Conservation (phyloP, 2,113 vertebrate genomes). For the Oxyruncus cristatus region DNA sequence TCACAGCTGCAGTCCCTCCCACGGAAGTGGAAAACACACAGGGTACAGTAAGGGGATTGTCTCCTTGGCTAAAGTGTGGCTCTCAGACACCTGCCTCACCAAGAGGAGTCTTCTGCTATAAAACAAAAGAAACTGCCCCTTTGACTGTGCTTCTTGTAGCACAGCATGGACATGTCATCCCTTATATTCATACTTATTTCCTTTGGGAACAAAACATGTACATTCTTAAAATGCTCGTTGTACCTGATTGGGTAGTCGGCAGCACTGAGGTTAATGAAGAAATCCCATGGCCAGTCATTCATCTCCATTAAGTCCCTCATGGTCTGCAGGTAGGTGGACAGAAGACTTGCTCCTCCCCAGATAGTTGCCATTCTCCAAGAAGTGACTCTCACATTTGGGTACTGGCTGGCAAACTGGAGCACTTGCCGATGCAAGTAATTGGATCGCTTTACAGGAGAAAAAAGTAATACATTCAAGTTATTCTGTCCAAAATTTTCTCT, state of each 20-base stretch:
- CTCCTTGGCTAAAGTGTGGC: not conserved
- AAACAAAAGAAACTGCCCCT: not conserved
- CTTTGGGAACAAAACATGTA: not conserved
- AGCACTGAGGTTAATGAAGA: slow-evolving; percentile 99
- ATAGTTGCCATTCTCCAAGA: slow-evolving; percentile 98
- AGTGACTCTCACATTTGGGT: slow-evolving; percentile 90
- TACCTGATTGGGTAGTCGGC: slow-evolving; percentile 98
- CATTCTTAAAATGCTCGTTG: not conserved
- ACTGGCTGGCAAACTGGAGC: slow-evolving; percentile 81
- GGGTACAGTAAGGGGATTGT: not conserved
- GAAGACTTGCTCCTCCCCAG: slow-evolving; percentile 96
- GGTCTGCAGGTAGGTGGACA: slow-evolving; percentile 93
- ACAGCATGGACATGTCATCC: not conserved
- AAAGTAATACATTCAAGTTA: slow-evolving; percentile 39
- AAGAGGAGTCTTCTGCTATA: not conserved
- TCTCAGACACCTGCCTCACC: not conserved
- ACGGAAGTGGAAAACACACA: not conserved
- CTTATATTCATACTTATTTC: not conserved
- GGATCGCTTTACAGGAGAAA: slow-evolving; percentile 81
- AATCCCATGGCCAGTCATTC: slow-evolving; percentile 97
- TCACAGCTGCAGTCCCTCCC: not conserved
- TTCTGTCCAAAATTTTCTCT: not conserved
- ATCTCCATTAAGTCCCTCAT: slow-evolving; percentile 95
- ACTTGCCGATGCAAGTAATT: slow-evolving; percentile 94
- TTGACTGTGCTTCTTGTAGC: not conserved